Base-by-base conservation (phyloP, 2,888 invertebrate species). In the Alcis repandata region DNA sequence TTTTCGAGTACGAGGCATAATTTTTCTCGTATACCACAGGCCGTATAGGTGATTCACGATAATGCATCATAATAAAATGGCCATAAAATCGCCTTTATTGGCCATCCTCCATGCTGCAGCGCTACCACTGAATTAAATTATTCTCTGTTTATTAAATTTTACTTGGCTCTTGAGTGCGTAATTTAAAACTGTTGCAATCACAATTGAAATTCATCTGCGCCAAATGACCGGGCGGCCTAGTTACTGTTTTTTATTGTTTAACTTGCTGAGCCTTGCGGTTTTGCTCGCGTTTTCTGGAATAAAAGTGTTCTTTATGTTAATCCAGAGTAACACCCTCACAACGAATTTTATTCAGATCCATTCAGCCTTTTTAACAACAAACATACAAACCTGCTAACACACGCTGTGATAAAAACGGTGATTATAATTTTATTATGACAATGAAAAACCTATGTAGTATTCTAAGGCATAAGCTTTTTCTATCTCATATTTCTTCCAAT, bases 61-160 rank as follows among this genome's bases (percentile, higher is more conserved):
- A 88, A 89, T 91, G 90, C 87, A 88, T 91, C 91, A 92, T 89
- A 91, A 92, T 93, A 92, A 92, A 92, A 92, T 85, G 74, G 83
- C 87, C 79, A 92, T 93, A 89, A 93, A 92, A 90, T 87, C 72
- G 84, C 82, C 79, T 90, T 92, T 91, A 92, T 92, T 92, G 92
- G 91, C 91, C 85, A 82, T 85, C 83, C 86, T 89, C 92, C 91
- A 89, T 85, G 87, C 90, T 84, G 79, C 85, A 90, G 83, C 85
- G 88, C 84, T 83, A 85, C 74, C 82, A 86, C 84, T 84, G 88
- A 87, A 92, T 92, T 90, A 88, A 91, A 91, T 91, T 89, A 91
- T 89, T 83, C 87, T 83, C 79, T 89, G 90, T 89, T 92, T 92
- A 92, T 91, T 91, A 90, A 92, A 89, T 91, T 89, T 85, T 79